Evolutionary conservation across 2,113 vertebrate genomes (phyloP), one percentile per base, ranked within the genome.

Genomic region (Pimephales promelas): DNA sequence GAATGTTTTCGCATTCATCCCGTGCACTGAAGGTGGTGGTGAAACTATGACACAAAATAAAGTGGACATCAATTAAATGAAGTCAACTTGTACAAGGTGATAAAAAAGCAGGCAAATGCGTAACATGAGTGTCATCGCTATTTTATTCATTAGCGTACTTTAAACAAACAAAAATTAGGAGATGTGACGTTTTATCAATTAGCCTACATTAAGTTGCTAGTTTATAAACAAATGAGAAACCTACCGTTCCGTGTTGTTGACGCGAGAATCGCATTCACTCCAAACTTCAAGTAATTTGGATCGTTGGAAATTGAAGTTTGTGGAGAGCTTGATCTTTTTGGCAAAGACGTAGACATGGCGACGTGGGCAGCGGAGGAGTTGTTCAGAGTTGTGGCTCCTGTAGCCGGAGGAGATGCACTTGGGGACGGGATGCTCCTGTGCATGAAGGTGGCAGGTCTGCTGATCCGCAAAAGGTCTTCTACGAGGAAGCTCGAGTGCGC

Each of bases 181-280:
- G n/a, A 2, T 36, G 2, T 26, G 14, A 49, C 4, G n/a, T n/a
- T 49, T 73, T 26, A 47, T 56, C 47, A 22, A 54, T 1, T 20
- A 28, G 28, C 28, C 28, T 28, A 1, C 9, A 34, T 18, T 18
- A 31, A 34, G 14, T 34, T 64, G 61, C 13, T 36, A 22, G 9
- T 59, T 78, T 20, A 20, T 45, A 36, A 20, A 79, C 9, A 47
- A 9, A 24, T 22, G 10, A 71, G 11, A 36, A 2, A 59, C 95
- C 95, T 93, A 98, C 97, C 95, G 59, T 92, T 90, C 68, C 96
- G 94, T 66, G 96, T 93, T 7, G 95, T 85, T 0, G 97, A 97
- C 7, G 97, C 95, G 66, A 99, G 96, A 71, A 99, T 99, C 84
- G 98, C 96, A 52, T 97, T 97, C 85, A 99, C 97, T 26, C 97